phyloP scores from a whole-genome alignment of 1,140 invertebrate genomes.

The Orchesella cincta region DNA sequence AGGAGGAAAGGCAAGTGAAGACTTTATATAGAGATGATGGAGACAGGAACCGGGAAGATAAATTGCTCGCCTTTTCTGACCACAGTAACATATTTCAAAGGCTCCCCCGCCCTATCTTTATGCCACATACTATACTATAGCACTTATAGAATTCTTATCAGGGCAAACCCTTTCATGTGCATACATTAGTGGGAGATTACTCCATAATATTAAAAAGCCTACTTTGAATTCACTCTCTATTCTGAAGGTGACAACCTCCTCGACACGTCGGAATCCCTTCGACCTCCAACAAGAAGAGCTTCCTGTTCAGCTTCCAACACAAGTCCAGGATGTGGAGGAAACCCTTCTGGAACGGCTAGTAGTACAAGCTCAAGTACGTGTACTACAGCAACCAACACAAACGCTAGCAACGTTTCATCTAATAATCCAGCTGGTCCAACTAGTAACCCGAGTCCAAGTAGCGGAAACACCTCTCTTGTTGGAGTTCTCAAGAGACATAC shows the following conservation, averaged over 20 bases:
- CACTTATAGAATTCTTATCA: not conserved
- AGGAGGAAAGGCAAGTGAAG: not conserved
- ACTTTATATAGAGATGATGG: not conserved
- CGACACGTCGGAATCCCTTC: not conserved
- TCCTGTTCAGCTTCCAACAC: conserved; percentile 6
- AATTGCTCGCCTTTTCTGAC: conserved; percentile 8
- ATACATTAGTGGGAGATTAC: not conserved
- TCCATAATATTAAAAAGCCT: not conserved
- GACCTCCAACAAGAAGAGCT: conserved; percentile 3
- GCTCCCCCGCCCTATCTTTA: too few species aligned
- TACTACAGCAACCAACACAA: conserved; percentile 18
- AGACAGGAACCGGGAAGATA: not conserved
- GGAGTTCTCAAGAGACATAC: conserved; percentile 48
- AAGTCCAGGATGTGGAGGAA: conserved; percentile 10
- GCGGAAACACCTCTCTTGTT: conserved; percentile 43
- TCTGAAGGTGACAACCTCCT: conserved; percentile 14
- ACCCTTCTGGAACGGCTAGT: conserved; percentile 14
- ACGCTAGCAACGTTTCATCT: conserved; percentile 24
- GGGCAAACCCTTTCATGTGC: not conserved
- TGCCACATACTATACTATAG: not conserved
- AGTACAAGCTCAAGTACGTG: conserved; percentile 28
- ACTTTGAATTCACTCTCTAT: not conserved
- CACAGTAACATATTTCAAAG: too few species aligned
- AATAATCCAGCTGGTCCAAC: conserved; percentile 31
- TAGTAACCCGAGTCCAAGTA: conserved; percentile 44